Base-by-base conservation (phyloP, 2,113 vertebrate species). In the Geococcyx californianus region DNA sequence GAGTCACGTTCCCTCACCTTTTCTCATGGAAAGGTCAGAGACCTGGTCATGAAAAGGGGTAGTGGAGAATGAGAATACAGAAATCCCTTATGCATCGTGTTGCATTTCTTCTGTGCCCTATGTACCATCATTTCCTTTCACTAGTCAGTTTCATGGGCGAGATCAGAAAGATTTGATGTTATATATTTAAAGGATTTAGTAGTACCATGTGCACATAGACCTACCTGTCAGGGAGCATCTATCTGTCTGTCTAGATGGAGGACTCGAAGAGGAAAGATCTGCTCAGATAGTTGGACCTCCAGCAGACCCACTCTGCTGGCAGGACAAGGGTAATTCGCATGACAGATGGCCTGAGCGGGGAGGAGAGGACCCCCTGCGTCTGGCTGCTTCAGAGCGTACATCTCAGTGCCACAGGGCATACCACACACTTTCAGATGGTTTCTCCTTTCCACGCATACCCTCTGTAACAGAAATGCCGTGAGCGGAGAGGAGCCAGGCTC, bases 261-360 rank as follows among this genome's bases (percentile, higher is more conserved):
- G 1, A 72, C 55, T 7, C 33, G 45, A 51, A 77, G n/a, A 49
- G 59, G 56, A 73, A 66, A 51, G 34, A 56, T 87, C 42, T 47
- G 31, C 56, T 87, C 11, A 5, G 64, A 9, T 23, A 47, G 89
- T 13, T 62, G 64, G 47, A 87, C 66, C 79, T 31, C 44, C 68
- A 56, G 31, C 45, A 24, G 80, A 60, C 45, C 16, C 2, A 11
- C 28, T 64, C 67, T 68, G 51, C 72, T 7, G 26, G 80, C 72
- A 73, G 84, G 79, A 55, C 72, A 11, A 0, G 1, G 28, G 44
- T 49, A 68, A n/a, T 89, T 84, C 1, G 2, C 18, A 1, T 83
- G 79, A 84, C 85, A 90, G 93, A 93, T 95, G 95, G 95, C 52
- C 73, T 45, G 70, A 63, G 51, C 1, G 1, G n/a, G 51, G 51